Conservation (phyloP, 2,113 vertebrate species). For the Arizona elegans region DNA sequence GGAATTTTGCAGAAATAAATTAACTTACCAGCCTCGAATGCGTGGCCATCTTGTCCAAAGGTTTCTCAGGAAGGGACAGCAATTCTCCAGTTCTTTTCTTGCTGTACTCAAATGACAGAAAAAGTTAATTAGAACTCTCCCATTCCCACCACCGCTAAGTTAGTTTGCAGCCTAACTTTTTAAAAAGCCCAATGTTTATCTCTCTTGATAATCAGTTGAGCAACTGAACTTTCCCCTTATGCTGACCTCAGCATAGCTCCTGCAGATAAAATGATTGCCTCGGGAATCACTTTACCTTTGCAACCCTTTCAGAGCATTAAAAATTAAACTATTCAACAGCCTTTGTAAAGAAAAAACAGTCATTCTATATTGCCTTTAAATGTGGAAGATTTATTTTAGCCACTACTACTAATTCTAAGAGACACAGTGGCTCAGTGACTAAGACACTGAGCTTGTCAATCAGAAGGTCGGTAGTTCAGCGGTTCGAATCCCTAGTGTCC, state of each 20-base stretch:
- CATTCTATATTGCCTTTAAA: neutral
- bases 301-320: neutral
- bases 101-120: neutral
- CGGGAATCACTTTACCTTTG: neutral
- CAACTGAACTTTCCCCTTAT: neutral
- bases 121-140: neutral
- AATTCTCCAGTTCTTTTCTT: neutral
- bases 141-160: neutral
- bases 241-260: neutral
- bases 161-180: neutral
- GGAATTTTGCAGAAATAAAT: neutral
- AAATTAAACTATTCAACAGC: neutral
- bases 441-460: no score
- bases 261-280: neutral
- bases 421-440: no score
- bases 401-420: neutral
- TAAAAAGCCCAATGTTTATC: neutral
- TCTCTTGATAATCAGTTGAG: neutral
- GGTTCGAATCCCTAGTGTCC: no score
- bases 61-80: neutral
- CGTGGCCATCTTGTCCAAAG: conserved; percentile 44
- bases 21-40: conserved; percentile 54
- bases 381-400: neutral
- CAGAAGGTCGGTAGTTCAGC: no score
- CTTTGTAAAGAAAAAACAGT: neutral